Evolutionary conservation across 2,888 invertebrate genomes (phyloP).

Genomic region (Andrena trimmerana): DNA sequence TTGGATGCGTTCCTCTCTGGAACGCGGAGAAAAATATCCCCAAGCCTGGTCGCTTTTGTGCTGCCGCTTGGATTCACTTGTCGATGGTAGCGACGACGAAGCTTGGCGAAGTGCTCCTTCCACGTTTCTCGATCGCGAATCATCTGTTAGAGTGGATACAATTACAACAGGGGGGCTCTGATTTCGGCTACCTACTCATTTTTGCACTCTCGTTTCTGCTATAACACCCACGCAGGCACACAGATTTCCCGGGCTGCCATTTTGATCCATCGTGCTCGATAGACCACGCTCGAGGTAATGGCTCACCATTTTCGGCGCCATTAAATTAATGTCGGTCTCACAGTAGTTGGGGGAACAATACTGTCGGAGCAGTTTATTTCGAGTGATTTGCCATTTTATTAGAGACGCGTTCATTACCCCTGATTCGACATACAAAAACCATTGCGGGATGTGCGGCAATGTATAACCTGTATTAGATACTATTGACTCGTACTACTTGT

Average conservation of each 20-base stretch:
- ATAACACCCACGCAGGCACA: neutral
- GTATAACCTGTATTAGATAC: neutral
- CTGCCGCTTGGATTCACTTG: neutral
- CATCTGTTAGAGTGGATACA: too few species aligned
- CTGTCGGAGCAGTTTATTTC: constrained; percentile 36
- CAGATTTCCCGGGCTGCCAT: neutral
- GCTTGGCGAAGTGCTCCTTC: too few species aligned
- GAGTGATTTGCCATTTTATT: constrained; percentile 50
- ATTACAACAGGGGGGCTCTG: too few species aligned
- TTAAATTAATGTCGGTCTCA: constrained; percentile 60
- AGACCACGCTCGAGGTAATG: constrained; percentile 30
- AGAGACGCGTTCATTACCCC: constrained; percentile 32
- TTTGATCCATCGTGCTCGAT: constrained; percentile 4
- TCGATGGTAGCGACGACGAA: too few species aligned
- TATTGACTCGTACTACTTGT: constrained; percentile 2
- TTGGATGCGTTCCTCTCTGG: neutral
- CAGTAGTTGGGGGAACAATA: constrained; percentile 25
- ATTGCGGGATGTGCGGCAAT: neutral
- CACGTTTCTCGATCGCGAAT: too few species aligned
- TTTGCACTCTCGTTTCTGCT: too few species aligned
- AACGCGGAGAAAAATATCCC: constrained; percentile 29
- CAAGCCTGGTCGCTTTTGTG: neutral
- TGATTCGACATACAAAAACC: neutral
- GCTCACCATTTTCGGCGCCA: constrained; percentile 35
- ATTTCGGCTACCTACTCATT: too few species aligned